Conservation (phyloP, 1,140 invertebrate genomes). For the Ceratina australensis region DNA sequence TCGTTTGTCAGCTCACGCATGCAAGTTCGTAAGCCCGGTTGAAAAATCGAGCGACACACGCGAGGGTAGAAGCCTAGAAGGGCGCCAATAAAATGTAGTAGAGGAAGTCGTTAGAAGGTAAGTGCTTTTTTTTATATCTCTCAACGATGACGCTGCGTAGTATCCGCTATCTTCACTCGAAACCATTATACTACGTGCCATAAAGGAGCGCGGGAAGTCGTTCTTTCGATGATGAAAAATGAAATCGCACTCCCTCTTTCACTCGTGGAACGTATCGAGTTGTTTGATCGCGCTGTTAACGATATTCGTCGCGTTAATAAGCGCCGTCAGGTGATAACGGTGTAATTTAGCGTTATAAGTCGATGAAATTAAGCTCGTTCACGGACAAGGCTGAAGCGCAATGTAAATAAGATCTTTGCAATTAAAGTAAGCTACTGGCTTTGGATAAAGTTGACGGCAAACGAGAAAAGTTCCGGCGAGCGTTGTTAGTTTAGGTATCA, state of each 20-base stretch:
- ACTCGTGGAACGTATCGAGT: not conserved
- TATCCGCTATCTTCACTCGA: slow-evolving; percentile 7
- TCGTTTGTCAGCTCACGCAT: no score
- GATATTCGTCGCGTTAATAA: not conserved
- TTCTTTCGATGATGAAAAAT: slow-evolving; percentile 38
- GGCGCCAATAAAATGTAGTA: slow-evolving; percentile 33
- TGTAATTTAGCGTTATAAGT: not conserved
- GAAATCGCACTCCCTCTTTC: not conserved
- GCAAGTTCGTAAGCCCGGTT: not conserved
- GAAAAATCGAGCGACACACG: not conserved
- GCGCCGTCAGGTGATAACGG: not conserved
- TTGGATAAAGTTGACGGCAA: slow-evolving; percentile 48
- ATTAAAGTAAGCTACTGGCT: slow-evolving; percentile 35
- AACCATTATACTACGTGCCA: slow-evolving; percentile 10
- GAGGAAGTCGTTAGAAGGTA: slow-evolving; percentile 22
- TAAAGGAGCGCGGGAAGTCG: slow-evolving; percentile 30
- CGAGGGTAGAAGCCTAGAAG: not conserved
- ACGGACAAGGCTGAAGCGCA: slow-evolving; percentile 39
- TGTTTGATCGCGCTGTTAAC: not conserved
- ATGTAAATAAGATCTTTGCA: slow-evolving; percentile 50
- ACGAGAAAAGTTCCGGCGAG: slow-evolving; percentile 55
- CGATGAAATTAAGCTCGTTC: slow-evolving; percentile 6
- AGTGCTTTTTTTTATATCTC: slow-evolving; percentile 35
- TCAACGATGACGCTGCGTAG: slow-evolving; percentile 7
- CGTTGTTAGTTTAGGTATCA: slow-evolving; percentile 55